Conservation (phyloP, 2,888 invertebrate genomes). For the Mamestra brassicae region DNA sequence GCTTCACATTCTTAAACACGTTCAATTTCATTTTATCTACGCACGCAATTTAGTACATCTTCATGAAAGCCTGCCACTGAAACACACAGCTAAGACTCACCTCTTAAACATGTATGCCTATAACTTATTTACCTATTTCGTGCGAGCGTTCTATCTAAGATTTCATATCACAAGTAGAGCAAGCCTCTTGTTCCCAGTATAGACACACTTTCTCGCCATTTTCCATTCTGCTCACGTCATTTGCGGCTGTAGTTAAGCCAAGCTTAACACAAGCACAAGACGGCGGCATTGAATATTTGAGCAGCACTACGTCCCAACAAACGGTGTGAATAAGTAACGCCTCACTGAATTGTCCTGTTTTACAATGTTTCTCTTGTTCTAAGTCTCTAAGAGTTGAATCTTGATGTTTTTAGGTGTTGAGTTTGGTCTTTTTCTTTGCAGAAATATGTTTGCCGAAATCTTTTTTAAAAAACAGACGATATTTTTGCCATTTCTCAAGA, state of each 20-base stretch:
- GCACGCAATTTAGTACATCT: neutral
- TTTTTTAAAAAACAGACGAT: neutral
- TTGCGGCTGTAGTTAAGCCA: conserved; percentile 55
- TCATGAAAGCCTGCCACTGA: neutral
- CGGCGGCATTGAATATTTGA: conserved; percentile 62
- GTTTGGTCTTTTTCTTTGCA: neutral
- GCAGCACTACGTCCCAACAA: conserved; percentile 60
- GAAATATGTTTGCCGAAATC: neutral
- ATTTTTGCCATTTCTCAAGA: neutral
- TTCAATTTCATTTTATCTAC: neutral
- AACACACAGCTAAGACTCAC: neutral
- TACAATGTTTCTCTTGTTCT: conserved; percentile 45
- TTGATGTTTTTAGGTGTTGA: conserved; percentile 2
- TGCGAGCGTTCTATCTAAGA: conserved; percentile 1
- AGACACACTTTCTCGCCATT: conserved; percentile 38
- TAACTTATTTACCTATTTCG: conserved; percentile 19
- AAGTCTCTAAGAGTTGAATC: conserved; percentile 12
- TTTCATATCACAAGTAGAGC: neutral
- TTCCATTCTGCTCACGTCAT: conserved; percentile 52
- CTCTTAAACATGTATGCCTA: conserved; percentile 4
- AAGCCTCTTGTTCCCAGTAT: neutral
- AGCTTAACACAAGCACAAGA: conserved; percentile 61
- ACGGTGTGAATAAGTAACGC: conserved; percentile 61
- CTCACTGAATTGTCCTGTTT: conserved; percentile 49
- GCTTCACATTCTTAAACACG: neutral